Conservation (phyloP, 2,888 invertebrate species). For the Lutraria lutraria region DNA sequence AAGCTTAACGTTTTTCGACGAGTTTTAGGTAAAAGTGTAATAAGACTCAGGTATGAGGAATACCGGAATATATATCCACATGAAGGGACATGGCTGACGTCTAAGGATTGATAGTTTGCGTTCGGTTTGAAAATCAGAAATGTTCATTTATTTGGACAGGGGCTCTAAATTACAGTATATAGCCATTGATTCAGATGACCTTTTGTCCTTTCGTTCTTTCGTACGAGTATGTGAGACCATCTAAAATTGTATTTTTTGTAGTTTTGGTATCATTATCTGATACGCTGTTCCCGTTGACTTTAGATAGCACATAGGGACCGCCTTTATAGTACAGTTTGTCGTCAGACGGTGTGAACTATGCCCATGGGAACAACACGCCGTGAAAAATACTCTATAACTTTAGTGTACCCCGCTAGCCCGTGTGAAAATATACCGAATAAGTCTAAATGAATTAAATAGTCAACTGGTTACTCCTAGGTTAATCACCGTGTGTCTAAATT, state of each 20-base stretch:
- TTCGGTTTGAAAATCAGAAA: too few relatives aligned
- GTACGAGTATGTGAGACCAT: background rate
- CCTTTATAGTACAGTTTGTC: background rate
- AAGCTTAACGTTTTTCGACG: too few relatives aligned
- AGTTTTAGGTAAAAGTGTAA: too few relatives aligned
- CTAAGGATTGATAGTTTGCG: too few relatives aligned
- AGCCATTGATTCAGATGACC: conserved; percentile 15
- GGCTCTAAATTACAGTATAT: too few relatives aligned
- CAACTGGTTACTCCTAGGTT: background rate
- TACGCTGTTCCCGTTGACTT: conserved; percentile 1
- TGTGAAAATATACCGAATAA: conserved; percentile 18
- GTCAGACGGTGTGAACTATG: background rate
- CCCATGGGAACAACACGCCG: conserved; percentile 6
- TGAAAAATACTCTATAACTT: background rate
- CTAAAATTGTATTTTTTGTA: background rate
- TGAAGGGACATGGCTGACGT: too few relatives aligned
- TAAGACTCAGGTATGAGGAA: too few relatives aligned
- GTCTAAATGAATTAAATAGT: conserved; percentile 11
- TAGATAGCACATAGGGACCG: conserved; percentile 1
- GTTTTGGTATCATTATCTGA: conserved; percentile 7
- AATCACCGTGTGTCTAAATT: background rate
- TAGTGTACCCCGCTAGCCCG: background rate
- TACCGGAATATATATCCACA: too few relatives aligned
- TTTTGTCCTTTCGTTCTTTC: background rate
- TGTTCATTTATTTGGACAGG: background rate